Evolutionary conservation across 2,888 invertebrate species (phyloP), one percentile per base, ranked within the genome.

Genomic region (Ophion ellenae): DNA sequence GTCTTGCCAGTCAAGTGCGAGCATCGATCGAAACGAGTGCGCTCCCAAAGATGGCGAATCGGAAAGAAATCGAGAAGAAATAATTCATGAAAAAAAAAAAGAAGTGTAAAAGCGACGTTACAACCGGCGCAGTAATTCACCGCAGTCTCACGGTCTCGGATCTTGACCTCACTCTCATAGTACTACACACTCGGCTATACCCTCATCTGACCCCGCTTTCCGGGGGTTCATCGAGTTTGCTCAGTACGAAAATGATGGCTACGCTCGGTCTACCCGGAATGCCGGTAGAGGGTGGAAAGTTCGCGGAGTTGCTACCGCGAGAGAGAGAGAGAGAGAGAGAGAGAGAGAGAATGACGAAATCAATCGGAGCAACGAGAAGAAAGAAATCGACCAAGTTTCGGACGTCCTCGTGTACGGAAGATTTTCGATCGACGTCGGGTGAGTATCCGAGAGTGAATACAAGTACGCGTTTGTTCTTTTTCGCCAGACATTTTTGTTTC

Each of bases 111-210:
- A 67, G 45, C 67, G 61, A 67, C 84, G 80, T 78, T 61, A 78
- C 40, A 78, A 78, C 69, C 78, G 69, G 69, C 61, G 69, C 78
- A 40, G 78, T 70, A 78, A 78, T 78, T 78, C 78, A 78, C 69
- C 71, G 71, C 61, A 77, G 69, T 78, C 79, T 79, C 83, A 84
- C 79, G 74, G 83, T 84, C 76, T 86, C 85, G 83, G 80, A 86
- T 86, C 85, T 86, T 86, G 85, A 86, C 85, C 85, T 80, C 85
- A 66, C 83, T 80, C 83, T 80, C 73, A 75, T 81, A 81, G 79
- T 71, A 76, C 75, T 76, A 71, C 20, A 76, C 75, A 75, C 81
- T 59, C 73, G 61, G 57, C 74, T 69, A 47, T 74, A 61, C 61
- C 67, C 82, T 61, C 83, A 24, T 79, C 79, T 57, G 69, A 71